A percentile compares a stretch with the other conserved stretches of the same genome.
Conservation (phyloP, 2,797 vertebrate species). For the Ptychobarbus kaznakovi region DNA sequence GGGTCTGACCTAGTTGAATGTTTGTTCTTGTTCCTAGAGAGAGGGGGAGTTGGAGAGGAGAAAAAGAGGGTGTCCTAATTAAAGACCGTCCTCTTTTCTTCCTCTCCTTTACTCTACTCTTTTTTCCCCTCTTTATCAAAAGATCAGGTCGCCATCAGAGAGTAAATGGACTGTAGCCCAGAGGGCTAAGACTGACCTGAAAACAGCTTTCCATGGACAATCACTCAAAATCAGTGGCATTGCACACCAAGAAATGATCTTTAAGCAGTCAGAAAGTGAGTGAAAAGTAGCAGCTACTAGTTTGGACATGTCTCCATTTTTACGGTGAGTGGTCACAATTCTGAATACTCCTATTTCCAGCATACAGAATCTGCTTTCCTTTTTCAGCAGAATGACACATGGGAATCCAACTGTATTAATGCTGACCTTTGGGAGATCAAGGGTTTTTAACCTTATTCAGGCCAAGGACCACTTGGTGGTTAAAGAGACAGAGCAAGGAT, state of each 20-base stretch:
- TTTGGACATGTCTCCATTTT: background rate
- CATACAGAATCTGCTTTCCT: background rate
- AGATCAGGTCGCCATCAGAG: constrained; percentile 69
- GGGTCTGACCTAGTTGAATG: constrained; percentile 55
- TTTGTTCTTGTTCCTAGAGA: constrained; percentile 55
- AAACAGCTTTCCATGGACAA: constrained; percentile 8
- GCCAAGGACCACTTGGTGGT: background rate
- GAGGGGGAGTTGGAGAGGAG: constrained; percentile 6
- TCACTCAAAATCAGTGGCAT: background rate
- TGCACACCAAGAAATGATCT: background rate
- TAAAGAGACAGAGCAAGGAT: background rate
- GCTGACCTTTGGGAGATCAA: background rate
- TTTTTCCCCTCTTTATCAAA: constrained; percentile 61
- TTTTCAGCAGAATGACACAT: background rate
- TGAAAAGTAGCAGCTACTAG: background rate
- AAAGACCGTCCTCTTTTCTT: constrained; percentile 35
- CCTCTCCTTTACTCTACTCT: constrained; percentile 5
- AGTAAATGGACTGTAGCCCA: constrained; percentile 70
- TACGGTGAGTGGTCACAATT: background rate
- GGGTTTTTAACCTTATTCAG: background rate
- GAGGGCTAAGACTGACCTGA: constrained; percentile 62
- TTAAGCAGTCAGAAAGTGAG: background rate
- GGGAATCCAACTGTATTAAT: background rate
- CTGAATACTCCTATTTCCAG: background rate
- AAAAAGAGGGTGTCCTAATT: constrained; percentile 25